phyloP scores from a whole-genome alignment of 1,140 invertebrate genomes.

The Cyphomyrmex costatus region DNA sequence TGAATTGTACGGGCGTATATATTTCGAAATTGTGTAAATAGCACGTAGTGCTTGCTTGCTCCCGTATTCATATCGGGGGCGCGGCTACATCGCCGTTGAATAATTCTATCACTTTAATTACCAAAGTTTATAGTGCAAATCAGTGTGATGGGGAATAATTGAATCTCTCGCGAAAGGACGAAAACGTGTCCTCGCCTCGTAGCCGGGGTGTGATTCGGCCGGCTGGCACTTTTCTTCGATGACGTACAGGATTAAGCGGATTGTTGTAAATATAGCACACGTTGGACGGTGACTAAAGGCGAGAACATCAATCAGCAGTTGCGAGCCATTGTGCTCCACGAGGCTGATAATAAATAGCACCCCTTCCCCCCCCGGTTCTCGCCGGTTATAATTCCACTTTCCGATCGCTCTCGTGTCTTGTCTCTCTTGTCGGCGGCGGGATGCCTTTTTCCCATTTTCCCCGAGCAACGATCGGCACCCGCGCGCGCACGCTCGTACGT shows the following conservation, averaged over 20 bases:
- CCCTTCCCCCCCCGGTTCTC: conserved; percentile 57
- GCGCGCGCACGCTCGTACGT: conserved; percentile 7
- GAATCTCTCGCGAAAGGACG: conserved; percentile 1
- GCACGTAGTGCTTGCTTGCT: conserved; percentile 19
- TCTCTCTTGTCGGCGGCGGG: not conserved
- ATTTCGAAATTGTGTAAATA: conserved; percentile 50
- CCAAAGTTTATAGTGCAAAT: conserved; percentile 51
- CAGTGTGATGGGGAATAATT: conserved; percentile 47
- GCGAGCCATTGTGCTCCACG: conserved; percentile 69
- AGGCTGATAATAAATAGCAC: conserved; percentile 72
- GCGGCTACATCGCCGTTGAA: conserved; percentile 50
- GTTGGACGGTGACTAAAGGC: conserved; percentile 61
- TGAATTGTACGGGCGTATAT: conserved; percentile 31
- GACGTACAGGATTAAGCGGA: conserved; percentile 55
- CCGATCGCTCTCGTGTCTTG: conserved; percentile 54
- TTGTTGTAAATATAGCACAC: conserved; percentile 66
- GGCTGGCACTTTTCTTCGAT: conserved; percentile 62
- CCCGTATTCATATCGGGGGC: conserved; percentile 52
- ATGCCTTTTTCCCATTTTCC: conserved; percentile 55
- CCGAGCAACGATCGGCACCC: not conserved
- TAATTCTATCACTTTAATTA: conserved; percentile 65
- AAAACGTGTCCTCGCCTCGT: not conserved
- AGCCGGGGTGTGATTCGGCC: not conserved
- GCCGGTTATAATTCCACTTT: conserved; percentile 71
- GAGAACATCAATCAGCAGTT: conserved; percentile 68